A percentile compares a stretch with the other conserved stretches of the same genome.
Conservation (phyloP, 1,140 invertebrate species). For the Drosophila bipectinata region DNA sequence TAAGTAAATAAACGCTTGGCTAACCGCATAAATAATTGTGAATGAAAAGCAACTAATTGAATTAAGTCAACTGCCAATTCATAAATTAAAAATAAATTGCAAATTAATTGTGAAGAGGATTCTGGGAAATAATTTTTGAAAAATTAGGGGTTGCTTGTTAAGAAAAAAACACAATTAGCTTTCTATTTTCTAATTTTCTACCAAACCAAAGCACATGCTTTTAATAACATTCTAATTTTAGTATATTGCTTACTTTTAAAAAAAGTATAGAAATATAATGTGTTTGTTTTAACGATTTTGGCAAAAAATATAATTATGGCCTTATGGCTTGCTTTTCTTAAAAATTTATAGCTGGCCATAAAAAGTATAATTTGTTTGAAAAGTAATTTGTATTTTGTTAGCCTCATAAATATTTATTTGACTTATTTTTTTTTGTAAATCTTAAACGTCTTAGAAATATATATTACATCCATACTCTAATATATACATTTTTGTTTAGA, state of each 20-base stretch:
- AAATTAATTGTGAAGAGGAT: background rate
- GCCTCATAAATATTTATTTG: background rate
- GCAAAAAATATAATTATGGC: background rate
- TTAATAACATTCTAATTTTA: background rate
- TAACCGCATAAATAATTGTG: constrained; percentile 17
- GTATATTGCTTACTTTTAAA: background rate
- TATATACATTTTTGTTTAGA: background rate
- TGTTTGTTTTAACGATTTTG: background rate
- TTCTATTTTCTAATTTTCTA: too few species aligned
- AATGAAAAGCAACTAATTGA: constrained; percentile 22
- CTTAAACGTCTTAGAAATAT: background rate
- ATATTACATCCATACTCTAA: background rate
- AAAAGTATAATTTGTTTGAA: background rate
- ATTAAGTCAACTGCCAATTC: constrained; percentile 18
- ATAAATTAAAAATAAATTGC: constrained; percentile 3
- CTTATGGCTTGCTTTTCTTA: too few species aligned
- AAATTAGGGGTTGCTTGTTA: background rate
- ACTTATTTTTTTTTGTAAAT: too few species aligned
- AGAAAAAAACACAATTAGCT: background rate
- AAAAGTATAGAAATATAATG: background rate
- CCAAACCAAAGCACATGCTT: background rate
- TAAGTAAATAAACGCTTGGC: constrained; percentile 43
- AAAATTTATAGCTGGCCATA: background rate
- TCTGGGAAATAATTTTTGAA: constrained; percentile 3
- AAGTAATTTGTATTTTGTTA: background rate